A percentile compares a stretch with the other conserved stretches of the same genome.
phyloP scores from a whole-genome alignment of 2,888 invertebrate genomes.

The Rhamphomyia laevipes region DNA sequence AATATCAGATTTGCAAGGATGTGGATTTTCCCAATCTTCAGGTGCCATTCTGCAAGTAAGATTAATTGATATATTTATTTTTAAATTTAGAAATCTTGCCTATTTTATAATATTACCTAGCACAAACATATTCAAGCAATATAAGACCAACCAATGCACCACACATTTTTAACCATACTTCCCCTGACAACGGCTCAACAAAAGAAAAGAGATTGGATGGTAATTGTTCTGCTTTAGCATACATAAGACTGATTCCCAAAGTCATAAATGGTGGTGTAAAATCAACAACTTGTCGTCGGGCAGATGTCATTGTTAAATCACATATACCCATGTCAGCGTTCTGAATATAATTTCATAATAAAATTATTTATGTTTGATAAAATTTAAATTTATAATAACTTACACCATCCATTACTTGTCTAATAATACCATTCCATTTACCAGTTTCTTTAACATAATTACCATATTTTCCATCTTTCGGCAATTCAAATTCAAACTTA shows the following conservation, averaged over 20 bases:
- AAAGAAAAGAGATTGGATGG: slow-evolving; percentile 78
- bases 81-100: not conserved
- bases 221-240: slow-evolving; percentile 64
- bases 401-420: slow-evolving; percentile 62
- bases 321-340: slow-evolving; percentile 92
- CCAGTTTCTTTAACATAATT: slow-evolving; percentile 52
- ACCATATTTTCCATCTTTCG: slow-evolving; percentile 61
- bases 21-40: slow-evolving; percentile 87
- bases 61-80: not conserved
- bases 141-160: slow-evolving; percentile 62
- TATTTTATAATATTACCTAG: not conserved
- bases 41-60: slow-evolving; percentile 70
- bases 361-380: not conserved
- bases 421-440: slow-evolving; percentile 69
- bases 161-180: slow-evolving; percentile 87
- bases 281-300: slow-evolving; percentile 76
- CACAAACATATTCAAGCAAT: not conserved
- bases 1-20: slow-evolving; percentile 74
- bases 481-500: slow-evolving; percentile 58
- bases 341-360: slow-evolving; percentile 40
- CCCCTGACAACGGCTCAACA: slow-evolving; percentile 73
- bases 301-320: slow-evolving; percentile 90
- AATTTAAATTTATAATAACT: slow-evolving; percentile 20
- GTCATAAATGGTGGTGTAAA: slow-evolving; percentile 98
- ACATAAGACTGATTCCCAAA: slow-evolving; percentile 83